Evolutionary conservation across 2,888 invertebrate species (phyloP).

Genomic region (Pollenia labialis): DNA sequence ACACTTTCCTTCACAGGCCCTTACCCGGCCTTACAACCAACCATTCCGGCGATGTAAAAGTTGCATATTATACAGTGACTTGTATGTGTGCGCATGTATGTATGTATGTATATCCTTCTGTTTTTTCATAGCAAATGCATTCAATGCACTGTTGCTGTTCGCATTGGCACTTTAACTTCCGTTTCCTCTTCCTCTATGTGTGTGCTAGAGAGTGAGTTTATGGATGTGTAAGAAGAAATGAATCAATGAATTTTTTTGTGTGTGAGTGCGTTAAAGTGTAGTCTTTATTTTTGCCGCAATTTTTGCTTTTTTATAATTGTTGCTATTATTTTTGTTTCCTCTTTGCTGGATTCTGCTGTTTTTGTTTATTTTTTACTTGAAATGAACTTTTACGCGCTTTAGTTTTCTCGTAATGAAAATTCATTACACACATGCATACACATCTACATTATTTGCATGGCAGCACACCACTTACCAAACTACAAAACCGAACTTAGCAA

Average conservation of each 20-base stretch:
- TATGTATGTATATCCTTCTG: too few relatives aligned
- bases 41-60: neutral
- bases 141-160: conserved; percentile 55
- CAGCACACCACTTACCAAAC: neutral
- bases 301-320: conserved; percentile 18
- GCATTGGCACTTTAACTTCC: conserved; percentile 63
- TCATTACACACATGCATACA: neutral
- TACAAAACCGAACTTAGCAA: conserved; percentile 9
- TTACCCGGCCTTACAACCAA: neutral
- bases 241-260: too few relatives aligned
- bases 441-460: conserved; percentile 49
- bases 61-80: neutral
- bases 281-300: conserved; percentile 10
- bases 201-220: conserved; percentile 1
- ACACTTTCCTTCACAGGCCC: neutral
- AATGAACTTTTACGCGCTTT: conserved; percentile 61
- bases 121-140: conserved; percentile 49
- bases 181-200: conserved; percentile 39
- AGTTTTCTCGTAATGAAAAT: conserved; percentile 61
- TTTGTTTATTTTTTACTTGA: conserved; percentile 59
- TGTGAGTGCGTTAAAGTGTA: conserved; percentile 20
- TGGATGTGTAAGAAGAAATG: neutral
- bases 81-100: neutral
- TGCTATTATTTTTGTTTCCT: conserved; percentile 19
- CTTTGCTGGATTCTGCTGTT: conserved; percentile 11